Base-by-base conservation (phyloP, 1,140 invertebrate genomes). In the Oncopodura yosiiana region DNA sequence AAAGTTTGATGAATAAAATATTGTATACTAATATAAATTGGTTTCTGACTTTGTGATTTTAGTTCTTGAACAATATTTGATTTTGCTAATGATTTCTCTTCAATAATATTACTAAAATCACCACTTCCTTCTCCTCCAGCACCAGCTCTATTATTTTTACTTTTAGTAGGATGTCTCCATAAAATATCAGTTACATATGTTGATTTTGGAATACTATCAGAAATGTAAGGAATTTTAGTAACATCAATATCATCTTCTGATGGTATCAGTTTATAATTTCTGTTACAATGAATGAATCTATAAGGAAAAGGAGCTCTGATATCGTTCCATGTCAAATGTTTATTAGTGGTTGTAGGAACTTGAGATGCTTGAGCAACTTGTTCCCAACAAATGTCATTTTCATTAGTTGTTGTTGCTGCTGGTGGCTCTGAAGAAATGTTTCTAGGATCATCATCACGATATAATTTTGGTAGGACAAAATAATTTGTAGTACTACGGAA, bases 1-100 rank as follows among this genome's bases (percentile, higher is more conserved):
- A 63, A 42, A 11, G 46, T 27, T 12, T 56, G 48, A 6, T 50
- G 24, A 8, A 60, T 50, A 34, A 60, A 56, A 18, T 49, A 12
- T 0, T 30, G 4, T 14, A 45, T 19, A 12, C 48, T 12, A 14
- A 60, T 43, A 18, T 56, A 43, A 9, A 37, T 8, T 2, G 53
- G 53, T 30, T 60, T 38, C 11, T 29, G 16, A 1, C 14, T 12
- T 19, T 16, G 21, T 2, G 43, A 16, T 14, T 45, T 24, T 4
- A 45, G 21, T 3, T 37, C 34, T 12, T 53, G 38, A 11, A 14
- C 38, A 11, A 19, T 16, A 21, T 27, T 46, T 12, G 24, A n/a
- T n/a, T n/a, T n/a, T n/a, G n/a, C n/a, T n/a, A n/a, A n/a, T n/a
- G n/a, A n/a, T n/a, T n/a, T n/a, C n/a, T n/a, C n/a, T n/a, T n/a